These are phyloP conservation scores for Plectropomus leopardus DNA, from an alignment of 2,113 vertebrate species.

Conservation along the genomic window DNA sequence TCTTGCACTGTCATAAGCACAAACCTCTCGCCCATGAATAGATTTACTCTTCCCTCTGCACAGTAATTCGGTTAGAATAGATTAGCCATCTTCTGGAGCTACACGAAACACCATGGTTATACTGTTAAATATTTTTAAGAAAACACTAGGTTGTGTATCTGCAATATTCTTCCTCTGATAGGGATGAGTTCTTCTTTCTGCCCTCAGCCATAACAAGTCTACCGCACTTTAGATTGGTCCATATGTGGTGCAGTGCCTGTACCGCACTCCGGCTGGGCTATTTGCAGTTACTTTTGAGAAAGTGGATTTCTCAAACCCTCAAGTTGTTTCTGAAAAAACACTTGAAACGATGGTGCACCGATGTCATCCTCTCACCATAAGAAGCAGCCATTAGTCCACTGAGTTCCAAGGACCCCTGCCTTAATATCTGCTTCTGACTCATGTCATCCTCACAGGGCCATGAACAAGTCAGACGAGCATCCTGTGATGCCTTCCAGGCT, in stretches of 20 bases:
- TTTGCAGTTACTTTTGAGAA: conserved; percentile 7
- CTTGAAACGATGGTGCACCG: background rate
- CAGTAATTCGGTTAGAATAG: too few species aligned
- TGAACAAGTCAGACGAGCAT: conserved; percentile 18
- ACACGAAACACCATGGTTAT: conserved; percentile 16
- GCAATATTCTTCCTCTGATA: background rate
- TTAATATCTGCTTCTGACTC: background rate
- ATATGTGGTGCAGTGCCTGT: background rate
- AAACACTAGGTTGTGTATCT: background rate
- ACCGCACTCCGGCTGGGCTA: background rate
- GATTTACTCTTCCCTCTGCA: too few species aligned
- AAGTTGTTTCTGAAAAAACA: conserved; percentile 15
- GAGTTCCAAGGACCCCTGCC: conserved; percentile 17
- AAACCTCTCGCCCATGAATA: too few species aligned
- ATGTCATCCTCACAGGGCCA: conserved; percentile 11
- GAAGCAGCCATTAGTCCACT: conserved; percentile 13
- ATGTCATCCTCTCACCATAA: background rate
- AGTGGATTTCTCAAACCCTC: background rate
- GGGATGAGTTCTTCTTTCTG: conserved; percentile 4
- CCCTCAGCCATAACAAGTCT: background rate
- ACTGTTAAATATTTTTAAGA: background rate
- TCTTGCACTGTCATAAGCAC: too few species aligned
- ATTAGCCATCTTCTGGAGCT: conserved; percentile 2
- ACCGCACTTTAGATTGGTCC: conserved; percentile 2
- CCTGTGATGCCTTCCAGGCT: conserved; percentile 2